These are phyloP conservation scores for Rhynchomys soricoides DNA, from an alignment of 2,113 vertebrate genomes.

Conservation along the genomic window DNA sequence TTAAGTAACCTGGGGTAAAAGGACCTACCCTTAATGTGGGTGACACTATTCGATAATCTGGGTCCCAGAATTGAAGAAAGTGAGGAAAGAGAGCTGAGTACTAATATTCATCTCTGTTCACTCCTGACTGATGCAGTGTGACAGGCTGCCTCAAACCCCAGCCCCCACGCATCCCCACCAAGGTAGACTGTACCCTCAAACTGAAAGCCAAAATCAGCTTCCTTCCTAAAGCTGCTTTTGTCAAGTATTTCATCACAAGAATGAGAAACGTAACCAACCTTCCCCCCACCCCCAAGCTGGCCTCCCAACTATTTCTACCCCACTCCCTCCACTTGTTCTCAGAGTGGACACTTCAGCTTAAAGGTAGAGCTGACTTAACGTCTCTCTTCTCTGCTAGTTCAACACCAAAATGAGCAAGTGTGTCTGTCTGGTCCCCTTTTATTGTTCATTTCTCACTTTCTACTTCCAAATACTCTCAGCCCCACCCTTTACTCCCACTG, in stretches of 20 bases:
- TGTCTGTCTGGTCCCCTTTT: background rate
- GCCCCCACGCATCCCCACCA: background rate
- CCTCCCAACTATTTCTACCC: background rate
- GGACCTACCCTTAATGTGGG: background rate
- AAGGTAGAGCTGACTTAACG: background rate
- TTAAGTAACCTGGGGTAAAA: background rate
- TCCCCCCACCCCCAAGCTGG: fast-evolving
- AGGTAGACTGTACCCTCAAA: background rate
- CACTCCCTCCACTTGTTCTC: background rate
- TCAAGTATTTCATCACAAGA: background rate
- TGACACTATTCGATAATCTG: background rate
- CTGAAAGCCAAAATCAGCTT: background rate
- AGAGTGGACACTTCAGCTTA: background rate
- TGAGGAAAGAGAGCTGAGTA: background rate
- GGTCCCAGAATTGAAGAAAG: background rate
- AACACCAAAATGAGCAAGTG: background rate
- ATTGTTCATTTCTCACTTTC: background rate
- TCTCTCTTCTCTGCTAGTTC: background rate
- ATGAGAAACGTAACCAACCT: background rate
- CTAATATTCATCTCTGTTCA: background rate
- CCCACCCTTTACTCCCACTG: background rate
- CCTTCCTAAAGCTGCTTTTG: background rate
- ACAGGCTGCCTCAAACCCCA: background rate
- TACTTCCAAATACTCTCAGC: background rate
- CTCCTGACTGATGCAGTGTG: background rate